Percentiles rank a stretch among this genome's conserved stretches.
phyloP scores from a whole-genome alignment of 2,888 invertebrate species.

The Ptychoptera albimana region DNA sequence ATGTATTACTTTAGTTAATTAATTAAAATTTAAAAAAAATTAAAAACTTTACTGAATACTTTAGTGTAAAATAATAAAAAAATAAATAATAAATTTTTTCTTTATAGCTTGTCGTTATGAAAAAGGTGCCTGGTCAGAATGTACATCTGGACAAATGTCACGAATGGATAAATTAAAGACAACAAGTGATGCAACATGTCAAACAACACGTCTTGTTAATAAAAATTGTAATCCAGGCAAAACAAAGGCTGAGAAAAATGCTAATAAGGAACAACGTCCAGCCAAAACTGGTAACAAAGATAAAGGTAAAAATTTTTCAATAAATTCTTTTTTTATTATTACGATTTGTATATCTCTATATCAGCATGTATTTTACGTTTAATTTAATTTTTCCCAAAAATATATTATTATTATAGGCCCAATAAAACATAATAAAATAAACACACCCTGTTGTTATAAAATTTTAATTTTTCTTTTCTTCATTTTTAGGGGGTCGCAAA shows the following conservation, averaged over 20 bases:
- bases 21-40: too few species aligned
- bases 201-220: slow-evolving; percentile 64
- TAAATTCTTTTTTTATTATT: neutral
- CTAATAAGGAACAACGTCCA: slow-evolving; percentile 35
- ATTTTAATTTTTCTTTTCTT: slow-evolving; percentile 1
- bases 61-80: neutral
- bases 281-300: slow-evolving; percentile 44
- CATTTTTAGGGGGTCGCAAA: slow-evolving; percentile 25
- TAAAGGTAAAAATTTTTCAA: neutral
- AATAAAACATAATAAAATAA: too few species aligned
- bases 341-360: too few species aligned
- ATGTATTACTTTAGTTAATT: too few species aligned
- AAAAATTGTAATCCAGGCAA: slow-evolving; percentile 74
- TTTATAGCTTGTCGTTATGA: slow-evolving; percentile 67
- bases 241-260: slow-evolving; percentile 34
- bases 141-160: slow-evolving; percentile 66
- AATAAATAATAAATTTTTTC: neutral
- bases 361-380: too few species aligned
- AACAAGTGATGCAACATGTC: slow-evolving; percentile 68
- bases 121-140: slow-evolving; percentile 75
- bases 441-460: too few species aligned
- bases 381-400: too few species aligned
- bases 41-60: too few species aligned
- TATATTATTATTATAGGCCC: too few species aligned
- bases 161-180: slow-evolving; percentile 69